Base-by-base conservation (phyloP, 1,140 invertebrate genomes). In the Panagrolaimus sp. region DNA sequence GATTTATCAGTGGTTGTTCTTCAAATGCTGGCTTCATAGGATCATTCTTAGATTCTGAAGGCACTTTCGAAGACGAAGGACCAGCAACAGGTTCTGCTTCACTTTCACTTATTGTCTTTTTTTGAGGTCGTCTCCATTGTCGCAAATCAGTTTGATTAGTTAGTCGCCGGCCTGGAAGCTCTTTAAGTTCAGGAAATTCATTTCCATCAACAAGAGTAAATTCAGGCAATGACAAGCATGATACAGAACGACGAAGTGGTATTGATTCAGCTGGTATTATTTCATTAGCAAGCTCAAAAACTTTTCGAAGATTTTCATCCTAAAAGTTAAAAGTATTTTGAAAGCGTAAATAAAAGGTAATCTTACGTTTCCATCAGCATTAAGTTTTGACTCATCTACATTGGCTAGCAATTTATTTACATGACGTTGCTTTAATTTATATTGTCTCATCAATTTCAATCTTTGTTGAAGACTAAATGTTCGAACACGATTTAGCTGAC, bases 391-490 rank as follows among this genome's bases (percentile, higher is more conserved):
- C 11, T 20, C 20, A 27, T 57, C 27, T 14, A 27, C 20, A 57
- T 57, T 57, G n/a, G 51, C 20, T 11, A 82, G 65, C 20, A 82
- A 48, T 62, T 77, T 75, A 67, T 82, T 82, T 9, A 82, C 57
- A 67, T 83, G 78, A 8, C 75, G 72, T 62, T 82, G 80, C 47
- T 82, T 82, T 11, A 82, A 68, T 70, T 82, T 80, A 65, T 81
- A 82, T 63, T 82, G 80, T 27, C 81, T 57, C 74, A 82, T 71
- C 67, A 82, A 61, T 47, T 79, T 78, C 57, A 82, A 63, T 11
- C 80, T 65, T 42, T 82, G 79, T 70, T 82, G 78, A 38, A 83
- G 63, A 44, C 71, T 79, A 47, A 83, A 82, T n/a, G 75, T 80
- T 66, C 80, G 70, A 63, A 82, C 69, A 57, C 78, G 66, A 63